Base-by-base conservation (phyloP, 2,797 vertebrate genomes). In the Semotilus atromaculatus region DNA sequence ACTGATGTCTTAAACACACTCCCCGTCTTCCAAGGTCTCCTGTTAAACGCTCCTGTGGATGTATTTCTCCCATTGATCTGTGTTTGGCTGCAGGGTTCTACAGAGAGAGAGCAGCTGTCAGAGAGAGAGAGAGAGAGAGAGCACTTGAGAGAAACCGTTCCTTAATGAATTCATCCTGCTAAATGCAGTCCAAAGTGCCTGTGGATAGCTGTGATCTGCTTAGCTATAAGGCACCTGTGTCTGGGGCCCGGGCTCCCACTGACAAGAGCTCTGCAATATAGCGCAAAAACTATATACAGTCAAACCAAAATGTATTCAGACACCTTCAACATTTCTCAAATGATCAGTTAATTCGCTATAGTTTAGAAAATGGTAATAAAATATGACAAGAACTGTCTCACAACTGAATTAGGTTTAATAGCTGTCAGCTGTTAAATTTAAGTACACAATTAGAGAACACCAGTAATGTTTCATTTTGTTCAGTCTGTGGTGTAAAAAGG, bases 31-130 rank as follows among this genome's bases (percentile, higher is more conserved):
- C 91, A 91, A 92, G 94, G 92, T 94, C 93, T 94, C 91, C 94
- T 87, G 88, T 88, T 95, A 96, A 96, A 95, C 91, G 92, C 93
- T 95, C 92, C 94, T 94, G 95, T 95, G 94, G 94, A 95, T 94
- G 93, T 93, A 91, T 94, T 95, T 94, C 91, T 94, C 90, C 92
- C 93, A 95, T 95, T 95, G 95, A 96, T 95, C 94, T 94, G 92
- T 92, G 92, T 94, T 90, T 95, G 94, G 94, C 95, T 95, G 92
- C 92, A 94, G 95, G 95, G 93, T 77, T 83, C 75, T 76, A 60
- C 66, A 92, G 88, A 93, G 93, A 93, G 93, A 93, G 93, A 93
- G 93, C 93, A 93, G 94, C 94, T 94, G 93, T 92, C 93, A 93
- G 94, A 93, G 91, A 92, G 91, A 92, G 91, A 92, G 90, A 88